phyloP scores from a whole-genome alignment of 1,140 invertebrate genomes.

The Mylabris phalerata region DNA sequence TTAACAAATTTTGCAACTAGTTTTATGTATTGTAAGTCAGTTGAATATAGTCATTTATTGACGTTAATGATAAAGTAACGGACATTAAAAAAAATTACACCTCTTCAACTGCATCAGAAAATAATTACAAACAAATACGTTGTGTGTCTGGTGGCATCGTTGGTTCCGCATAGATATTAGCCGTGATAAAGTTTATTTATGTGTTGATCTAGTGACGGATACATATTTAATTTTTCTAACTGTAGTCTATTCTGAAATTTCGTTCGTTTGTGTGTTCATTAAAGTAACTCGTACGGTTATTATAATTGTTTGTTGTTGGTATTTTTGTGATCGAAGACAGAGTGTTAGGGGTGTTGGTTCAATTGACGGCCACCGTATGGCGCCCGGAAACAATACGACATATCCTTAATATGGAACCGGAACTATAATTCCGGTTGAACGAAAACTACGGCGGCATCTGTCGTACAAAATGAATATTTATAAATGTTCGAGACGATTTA shows the following conservation, averaged over 20 bases:
- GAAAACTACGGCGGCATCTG: conserved; percentile 35
- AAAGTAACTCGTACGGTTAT: neutral
- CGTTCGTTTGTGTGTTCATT: no score
- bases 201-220: conserved; percentile 24
- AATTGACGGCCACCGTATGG: conserved; percentile 31
- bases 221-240: conserved; percentile 26
- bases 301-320: neutral
- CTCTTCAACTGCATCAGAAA: neutral
- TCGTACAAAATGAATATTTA: conserved; percentile 38
- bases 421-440: conserved; percentile 37
- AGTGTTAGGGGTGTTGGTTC: conserved; percentile 6
- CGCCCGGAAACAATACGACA: conserved; percentile 29
- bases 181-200: conserved; percentile 25
- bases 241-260: no score
- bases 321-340: no score
- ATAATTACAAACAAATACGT: conserved; percentile 24
- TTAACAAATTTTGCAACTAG: no score
- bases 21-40: no score
- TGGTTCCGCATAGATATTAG: conserved; percentile 22
- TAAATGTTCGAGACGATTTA: conserved; percentile 31
- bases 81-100: neutral
- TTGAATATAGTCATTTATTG: no score
- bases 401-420: conserved; percentile 27
- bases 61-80: neutral
- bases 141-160: conserved; percentile 6